These are phyloP conservation scores for Anomalospiza imberbis DNA, from an alignment of 2,797 vertebrate species.

Conservation along the genomic window DNA sequence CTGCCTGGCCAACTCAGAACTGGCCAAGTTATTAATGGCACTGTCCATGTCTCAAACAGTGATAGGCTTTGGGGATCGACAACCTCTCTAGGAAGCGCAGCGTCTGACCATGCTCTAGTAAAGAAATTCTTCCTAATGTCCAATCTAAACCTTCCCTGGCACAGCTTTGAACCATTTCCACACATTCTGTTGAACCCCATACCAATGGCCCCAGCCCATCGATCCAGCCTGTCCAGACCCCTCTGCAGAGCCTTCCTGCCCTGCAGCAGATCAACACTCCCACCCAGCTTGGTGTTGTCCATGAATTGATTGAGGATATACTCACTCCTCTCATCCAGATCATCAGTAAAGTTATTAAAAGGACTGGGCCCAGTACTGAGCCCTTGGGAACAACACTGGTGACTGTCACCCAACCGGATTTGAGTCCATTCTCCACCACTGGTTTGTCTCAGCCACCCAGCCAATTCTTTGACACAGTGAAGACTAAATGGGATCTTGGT, in stretches of 20 bases:
- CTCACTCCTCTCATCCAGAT: background rate
- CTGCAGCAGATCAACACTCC: background rate
- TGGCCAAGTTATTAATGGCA: background rate
- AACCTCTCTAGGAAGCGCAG: background rate
- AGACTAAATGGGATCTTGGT: background rate
- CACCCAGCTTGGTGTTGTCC: background rate
- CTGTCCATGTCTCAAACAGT: background rate
- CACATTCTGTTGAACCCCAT: background rate
- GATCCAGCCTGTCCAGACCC: background rate
- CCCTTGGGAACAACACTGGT: background rate
- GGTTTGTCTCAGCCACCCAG: background rate
- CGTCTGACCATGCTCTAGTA: background rate
- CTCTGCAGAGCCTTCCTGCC: background rate
- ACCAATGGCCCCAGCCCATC: too few relatives aligned
- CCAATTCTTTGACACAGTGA: background rate
- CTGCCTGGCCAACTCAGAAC: background rate
- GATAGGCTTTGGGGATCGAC: background rate
- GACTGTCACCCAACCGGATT: accelerated
- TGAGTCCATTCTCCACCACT: background rate
- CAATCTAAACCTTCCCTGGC: background rate
- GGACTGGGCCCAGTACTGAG: background rate
- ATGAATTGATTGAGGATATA: background rate
- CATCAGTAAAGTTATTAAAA: background rate
- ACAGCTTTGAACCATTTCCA: background rate
- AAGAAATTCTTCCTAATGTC: background rate